Evolutionary conservation across 2,113 vertebrate species (phyloP).

Genomic region (Gavia stellata): DNA sequence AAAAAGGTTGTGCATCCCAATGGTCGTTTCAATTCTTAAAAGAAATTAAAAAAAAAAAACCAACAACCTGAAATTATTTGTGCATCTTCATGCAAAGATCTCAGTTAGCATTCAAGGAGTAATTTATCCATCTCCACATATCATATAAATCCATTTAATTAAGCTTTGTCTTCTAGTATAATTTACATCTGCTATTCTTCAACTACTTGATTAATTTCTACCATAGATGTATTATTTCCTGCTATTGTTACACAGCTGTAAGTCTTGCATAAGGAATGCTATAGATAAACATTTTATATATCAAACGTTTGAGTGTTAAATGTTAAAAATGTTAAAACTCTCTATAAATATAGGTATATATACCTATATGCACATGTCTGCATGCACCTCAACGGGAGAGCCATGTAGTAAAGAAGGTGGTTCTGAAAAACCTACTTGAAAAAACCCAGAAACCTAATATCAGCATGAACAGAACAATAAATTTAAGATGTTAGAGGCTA

Average conservation of each 20-base stretch:
- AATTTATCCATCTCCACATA: slow-evolving; percentile 51
- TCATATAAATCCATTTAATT: slow-evolving; percentile 74
- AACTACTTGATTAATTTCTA: slow-evolving; percentile 23
- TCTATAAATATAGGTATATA: background rate
- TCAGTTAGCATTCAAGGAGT: slow-evolving; percentile 65
- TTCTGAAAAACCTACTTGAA: background rate
- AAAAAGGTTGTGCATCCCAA: slow-evolving; percentile 1
- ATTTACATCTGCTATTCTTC: slow-evolving; percentile 62
- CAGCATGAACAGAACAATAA: background rate
- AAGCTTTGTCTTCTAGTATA: slow-evolving; percentile 57
- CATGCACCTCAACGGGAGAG: background rate
- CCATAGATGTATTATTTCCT: slow-evolving; percentile 1
- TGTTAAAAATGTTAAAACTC: background rate
- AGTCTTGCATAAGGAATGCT: background rate
- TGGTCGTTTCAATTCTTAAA: background rate
- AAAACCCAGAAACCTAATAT: background rate
- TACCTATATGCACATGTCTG: background rate
- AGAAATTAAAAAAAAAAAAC: slow-evolving; percentile 41
- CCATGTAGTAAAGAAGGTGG: background rate
- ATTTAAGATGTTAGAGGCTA: background rate
- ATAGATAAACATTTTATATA: background rate
- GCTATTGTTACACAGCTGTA: background rate
- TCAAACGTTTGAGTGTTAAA: background rate
- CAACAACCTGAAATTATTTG: slow-evolving; percentile 68
- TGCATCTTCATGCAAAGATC: slow-evolving; percentile 59